Evolutionary conservation across 2,888 invertebrate species (phyloP).

Genomic region (Cerceris rybyensis): DNA sequence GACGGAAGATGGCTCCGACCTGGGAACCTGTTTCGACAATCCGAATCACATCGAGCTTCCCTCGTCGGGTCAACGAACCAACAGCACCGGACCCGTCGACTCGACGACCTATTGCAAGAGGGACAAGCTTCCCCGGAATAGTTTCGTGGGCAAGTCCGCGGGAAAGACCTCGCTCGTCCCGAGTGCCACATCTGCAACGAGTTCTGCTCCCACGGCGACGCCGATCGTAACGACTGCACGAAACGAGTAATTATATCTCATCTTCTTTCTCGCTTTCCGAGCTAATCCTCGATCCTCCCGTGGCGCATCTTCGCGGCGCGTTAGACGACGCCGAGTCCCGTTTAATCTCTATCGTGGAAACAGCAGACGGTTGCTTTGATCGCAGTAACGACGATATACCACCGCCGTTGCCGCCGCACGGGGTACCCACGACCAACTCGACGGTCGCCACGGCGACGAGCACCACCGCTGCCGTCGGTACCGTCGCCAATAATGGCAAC

Average conservation of each 20-base stretch:
- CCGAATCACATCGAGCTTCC: slow-evolving; percentile 88
- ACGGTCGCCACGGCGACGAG: slow-evolving; percentile 72
- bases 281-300: background rate
- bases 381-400: slow-evolving; percentile 81
- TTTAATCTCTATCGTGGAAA: background rate
- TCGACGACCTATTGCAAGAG: slow-evolving; percentile 89
- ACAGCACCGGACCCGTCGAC: slow-evolving; percentile 83
- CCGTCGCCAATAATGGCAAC: slow-evolving; percentile 74
- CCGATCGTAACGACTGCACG: slow-evolving; percentile 55
- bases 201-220: slow-evolving; percentile 54
- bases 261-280: slow-evolving; percentile 39
- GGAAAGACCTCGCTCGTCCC: slow-evolving; percentile 56
- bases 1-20: slow-evolving; percentile 81
- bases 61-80: slow-evolving; percentile 78
- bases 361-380: slow-evolving; percentile 14
- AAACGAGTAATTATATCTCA: slow-evolving; percentile 75
- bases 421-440: slow-evolving; percentile 73
- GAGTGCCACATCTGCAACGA: slow-evolving; percentile 56
- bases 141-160: slow-evolving; percentile 65
- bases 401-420: slow-evolving; percentile 84
- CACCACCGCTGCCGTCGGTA: slow-evolving; percentile 49
- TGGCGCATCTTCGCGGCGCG: background rate
- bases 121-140: slow-evolving; percentile 78
- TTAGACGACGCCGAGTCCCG: background rate
- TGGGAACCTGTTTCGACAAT: slow-evolving; percentile 89